These are phyloP conservation scores for Callospermophilus lateralis DNA, from an alignment of 2,113 vertebrate species.

Conservation along the genomic window DNA sequence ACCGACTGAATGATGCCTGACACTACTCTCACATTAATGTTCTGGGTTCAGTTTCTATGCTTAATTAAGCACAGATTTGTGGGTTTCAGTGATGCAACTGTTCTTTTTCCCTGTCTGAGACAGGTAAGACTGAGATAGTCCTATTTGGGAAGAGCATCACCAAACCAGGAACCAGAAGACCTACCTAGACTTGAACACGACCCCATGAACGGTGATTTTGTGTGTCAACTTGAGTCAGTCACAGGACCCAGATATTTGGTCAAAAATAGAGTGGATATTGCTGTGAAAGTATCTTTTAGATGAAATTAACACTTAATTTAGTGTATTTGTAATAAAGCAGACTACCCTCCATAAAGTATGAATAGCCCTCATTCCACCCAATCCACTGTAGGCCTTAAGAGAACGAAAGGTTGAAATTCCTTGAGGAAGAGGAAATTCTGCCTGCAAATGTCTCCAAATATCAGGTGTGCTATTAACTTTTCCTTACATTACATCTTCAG, in stretches of 20 bases:
- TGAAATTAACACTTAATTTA: conserved; percentile 26
- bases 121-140: background rate
- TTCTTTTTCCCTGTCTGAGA: background rate
- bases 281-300: background rate
- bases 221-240: background rate
- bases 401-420: background rate
- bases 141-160: background rate
- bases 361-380: background rate
- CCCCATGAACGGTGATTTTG: background rate
- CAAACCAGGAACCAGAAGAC: background rate
- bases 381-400: background rate
- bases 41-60: background rate
- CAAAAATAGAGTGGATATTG: background rate
- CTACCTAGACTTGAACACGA: background rate
- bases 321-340: background rate
- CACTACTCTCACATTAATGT: background rate
- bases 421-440: background rate
- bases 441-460: background rate
- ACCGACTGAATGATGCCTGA: background rate
- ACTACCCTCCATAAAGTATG: background rate
- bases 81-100: background rate
- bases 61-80: background rate
- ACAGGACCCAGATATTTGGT: background rate
- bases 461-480: background rate
- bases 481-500: background rate